phyloP scores from a whole-genome alignment of 2,888 invertebrate genomes.

The Epinotia brunnichana region DNA sequence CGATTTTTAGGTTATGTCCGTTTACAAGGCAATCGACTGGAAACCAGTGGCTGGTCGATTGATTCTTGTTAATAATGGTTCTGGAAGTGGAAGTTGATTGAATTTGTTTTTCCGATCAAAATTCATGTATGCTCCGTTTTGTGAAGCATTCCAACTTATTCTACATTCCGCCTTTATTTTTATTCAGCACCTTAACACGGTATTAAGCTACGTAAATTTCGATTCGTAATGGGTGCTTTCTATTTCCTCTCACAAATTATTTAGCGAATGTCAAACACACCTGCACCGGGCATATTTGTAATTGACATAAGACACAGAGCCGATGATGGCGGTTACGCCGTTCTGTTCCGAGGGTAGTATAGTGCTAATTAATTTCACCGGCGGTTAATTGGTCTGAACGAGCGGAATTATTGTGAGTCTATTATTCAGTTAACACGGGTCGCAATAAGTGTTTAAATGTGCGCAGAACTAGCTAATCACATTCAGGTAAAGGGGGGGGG shows the following conservation, averaged over 20 bases:
- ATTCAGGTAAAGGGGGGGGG: no score
- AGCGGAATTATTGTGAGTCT: slow-evolving; percentile 2
- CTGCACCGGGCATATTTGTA: not conserved
- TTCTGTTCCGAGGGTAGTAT: not conserved
- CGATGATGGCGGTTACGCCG: not conserved
- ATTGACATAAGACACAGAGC: not conserved
- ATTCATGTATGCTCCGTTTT: no score
- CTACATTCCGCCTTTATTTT: no score
- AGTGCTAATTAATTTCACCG: slow-evolving; percentile 19
- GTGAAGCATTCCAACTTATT: no score
- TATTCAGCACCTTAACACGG: no score
- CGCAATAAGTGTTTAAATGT: not conserved
- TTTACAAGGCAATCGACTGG: slow-evolving; percentile 21
- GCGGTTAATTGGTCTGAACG: not conserved
- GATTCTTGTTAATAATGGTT: slow-evolving; percentile 24
- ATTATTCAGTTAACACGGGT: not conserved
- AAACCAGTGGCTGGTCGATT: slow-evolving; percentile 23
- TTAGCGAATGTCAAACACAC: slow-evolving; percentile 25
- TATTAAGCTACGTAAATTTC: not conserved
- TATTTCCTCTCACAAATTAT: slow-evolving; percentile 15
- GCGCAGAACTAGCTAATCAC: not conserved
- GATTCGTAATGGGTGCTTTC: not conserved
- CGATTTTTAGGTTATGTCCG: slow-evolving; percentile 16
- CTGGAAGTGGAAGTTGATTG: not conserved
- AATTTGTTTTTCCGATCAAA: not conserved